These are phyloP conservation scores for Teleogryllus oceanicus DNA, from an alignment of 2,888 invertebrate genomes.

Conservation along the genomic window DNA sequence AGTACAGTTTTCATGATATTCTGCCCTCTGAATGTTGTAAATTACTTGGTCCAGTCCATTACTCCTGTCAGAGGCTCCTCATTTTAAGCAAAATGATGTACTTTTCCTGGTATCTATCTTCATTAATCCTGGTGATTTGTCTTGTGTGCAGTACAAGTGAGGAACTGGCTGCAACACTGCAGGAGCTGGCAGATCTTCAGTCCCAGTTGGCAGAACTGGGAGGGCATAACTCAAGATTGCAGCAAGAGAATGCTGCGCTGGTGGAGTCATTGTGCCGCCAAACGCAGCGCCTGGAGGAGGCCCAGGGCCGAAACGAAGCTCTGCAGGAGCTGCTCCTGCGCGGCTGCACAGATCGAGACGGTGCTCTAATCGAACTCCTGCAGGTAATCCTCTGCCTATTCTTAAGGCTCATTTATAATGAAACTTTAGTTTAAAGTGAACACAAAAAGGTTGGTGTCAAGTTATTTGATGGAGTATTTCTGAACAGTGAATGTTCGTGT, in stretches of 20 bases:
- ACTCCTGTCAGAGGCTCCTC: too few relatives aligned
- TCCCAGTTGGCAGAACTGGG: conserved; percentile 81
- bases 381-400: conserved; percentile 53
- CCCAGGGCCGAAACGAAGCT: conserved; percentile 77
- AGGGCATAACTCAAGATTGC: conserved; percentile 79
- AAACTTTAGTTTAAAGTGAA: background rate
- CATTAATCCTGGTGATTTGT: conserved; percentile 20
- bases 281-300: conserved; percentile 86
- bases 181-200: conserved; percentile 87
- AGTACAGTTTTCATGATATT: too few relatives aligned
- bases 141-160: conserved; percentile 71
- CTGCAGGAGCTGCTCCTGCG: conserved; percentile 73
- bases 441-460: too few relatives aligned
- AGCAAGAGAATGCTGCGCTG: conserved; percentile 84
- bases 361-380: conserved; percentile 76
- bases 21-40: too few relatives aligned
- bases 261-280: conserved; percentile 87
- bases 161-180: conserved; percentile 88
- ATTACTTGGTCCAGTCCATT: too few relatives aligned
- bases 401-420: background rate
- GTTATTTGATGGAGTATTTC: too few relatives aligned
- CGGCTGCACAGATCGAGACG: conserved; percentile 51
- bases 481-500: too few relatives aligned
- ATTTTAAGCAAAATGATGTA: too few relatives aligned
- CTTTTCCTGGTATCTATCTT: background rate